A percentile compares a stretch with the other conserved stretches of the same genome.
Conservation (phyloP, 2,888 invertebrate species). For the Portevinia maculata region DNA sequence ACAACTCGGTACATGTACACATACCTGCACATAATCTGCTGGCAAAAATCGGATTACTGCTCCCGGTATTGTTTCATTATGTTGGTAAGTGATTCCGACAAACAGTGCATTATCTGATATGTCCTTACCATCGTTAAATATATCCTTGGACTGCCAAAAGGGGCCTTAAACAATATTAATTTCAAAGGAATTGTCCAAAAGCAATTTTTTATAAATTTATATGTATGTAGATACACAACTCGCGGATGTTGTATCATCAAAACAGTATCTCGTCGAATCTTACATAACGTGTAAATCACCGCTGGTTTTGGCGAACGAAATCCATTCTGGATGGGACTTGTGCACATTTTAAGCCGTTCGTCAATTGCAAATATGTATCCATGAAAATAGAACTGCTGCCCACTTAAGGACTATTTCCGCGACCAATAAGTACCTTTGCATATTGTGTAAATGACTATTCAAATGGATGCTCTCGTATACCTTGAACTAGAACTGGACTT, state of each 20-base stretch:
- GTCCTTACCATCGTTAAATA: slow-evolving; percentile 6
- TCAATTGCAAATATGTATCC: slow-evolving; percentile 11
- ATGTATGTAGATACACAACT: too few relatives aligned
- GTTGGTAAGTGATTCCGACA: slow-evolving; percentile 13
- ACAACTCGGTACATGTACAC: slow-evolving; percentile 5
- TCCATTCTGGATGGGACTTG: neutral
- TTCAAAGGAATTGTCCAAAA: neutral
- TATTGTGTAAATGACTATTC: slow-evolving; percentile 9
- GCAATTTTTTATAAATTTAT: too few relatives aligned
- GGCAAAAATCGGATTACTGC: slow-evolving; percentile 37
- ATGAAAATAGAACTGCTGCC: slow-evolving; percentile 11
- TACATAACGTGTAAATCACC: slow-evolving; percentile 21
- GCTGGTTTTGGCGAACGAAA: neutral
- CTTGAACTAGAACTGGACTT: slow-evolving; percentile 28
- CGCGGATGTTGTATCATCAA: too few relatives aligned
- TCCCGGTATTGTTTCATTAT: slow-evolving; percentile 36
- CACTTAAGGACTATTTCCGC: slow-evolving; percentile 11
- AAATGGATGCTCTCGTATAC: slow-evolving; percentile 7
- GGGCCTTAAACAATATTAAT: neutral
- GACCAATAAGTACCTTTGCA: neutral
- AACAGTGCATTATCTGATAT: slow-evolving; percentile 1
- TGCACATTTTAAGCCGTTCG: neutral
- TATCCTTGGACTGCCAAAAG: slow-evolving; percentile 40
- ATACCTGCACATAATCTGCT: neutral
- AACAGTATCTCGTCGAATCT: slow-evolving; percentile 5